Conservation (phyloP, 2,797 vertebrate species). For the Lithobates sylvaticus region DNA sequence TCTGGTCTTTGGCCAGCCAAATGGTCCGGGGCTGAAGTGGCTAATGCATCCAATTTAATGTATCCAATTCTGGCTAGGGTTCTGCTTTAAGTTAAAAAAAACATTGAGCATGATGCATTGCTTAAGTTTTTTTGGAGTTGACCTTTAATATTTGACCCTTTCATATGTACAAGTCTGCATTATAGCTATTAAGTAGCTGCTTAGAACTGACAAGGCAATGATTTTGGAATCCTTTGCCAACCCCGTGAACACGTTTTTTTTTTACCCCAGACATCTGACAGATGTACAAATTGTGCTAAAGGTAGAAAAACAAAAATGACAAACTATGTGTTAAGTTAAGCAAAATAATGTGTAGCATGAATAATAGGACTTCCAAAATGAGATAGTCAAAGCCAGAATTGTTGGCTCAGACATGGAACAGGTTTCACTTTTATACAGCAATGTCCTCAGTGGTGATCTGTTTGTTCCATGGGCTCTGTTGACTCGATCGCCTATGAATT, state of each 20-base stretch:
- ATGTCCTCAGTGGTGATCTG: neutral
- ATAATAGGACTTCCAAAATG: neutral
- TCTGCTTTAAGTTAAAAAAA: no score
- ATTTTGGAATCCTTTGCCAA: neutral
- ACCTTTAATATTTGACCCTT: no score
- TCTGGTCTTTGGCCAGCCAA: no score
- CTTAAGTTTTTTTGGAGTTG: no score
- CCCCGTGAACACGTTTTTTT: neutral
- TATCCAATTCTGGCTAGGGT: no score
- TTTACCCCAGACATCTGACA: neutral
- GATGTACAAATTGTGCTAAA: neutral
- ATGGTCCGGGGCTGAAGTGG: no score
- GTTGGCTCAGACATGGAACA: neutral
- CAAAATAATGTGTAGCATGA: neutral
- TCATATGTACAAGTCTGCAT: neutral
- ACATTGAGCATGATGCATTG: no score
- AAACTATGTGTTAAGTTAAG: neutral
- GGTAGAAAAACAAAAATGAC: neutral
- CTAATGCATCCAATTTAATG: no score
- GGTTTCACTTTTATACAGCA: neutral
- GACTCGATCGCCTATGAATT: constrained; percentile 6
- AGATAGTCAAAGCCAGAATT: constrained; percentile 8
- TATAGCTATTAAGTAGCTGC: neutral
- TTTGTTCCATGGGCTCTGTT: constrained; percentile 32
- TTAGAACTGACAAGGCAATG: neutral